These are phyloP conservation scores for Fopius arisanus DNA, from an alignment of 1,140 invertebrate genomes.

Conservation along the genomic window DNA sequence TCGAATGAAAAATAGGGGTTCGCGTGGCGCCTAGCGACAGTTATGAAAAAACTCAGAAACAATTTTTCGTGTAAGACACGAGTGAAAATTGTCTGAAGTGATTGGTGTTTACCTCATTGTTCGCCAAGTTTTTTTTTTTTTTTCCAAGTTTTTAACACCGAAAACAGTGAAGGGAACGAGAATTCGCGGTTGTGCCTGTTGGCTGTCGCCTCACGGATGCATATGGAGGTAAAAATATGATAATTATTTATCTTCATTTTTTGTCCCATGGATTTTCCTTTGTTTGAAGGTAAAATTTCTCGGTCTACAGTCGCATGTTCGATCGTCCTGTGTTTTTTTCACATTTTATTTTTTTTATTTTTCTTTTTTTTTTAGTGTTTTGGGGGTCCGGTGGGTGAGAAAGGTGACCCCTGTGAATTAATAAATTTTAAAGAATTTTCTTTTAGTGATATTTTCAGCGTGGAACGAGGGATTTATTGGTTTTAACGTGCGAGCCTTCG, in stretches of 20 bases:
- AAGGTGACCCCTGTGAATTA: neutral
- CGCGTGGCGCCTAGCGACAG: neutral
- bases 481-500: neutral
- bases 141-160: neutral
- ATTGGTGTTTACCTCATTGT: constrained; percentile 2
- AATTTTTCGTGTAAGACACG: neutral
- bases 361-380: neutral
- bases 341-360: neutral
- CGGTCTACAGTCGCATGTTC: neutral
- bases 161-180: neutral
- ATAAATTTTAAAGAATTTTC: neutral
- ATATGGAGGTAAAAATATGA: constrained; percentile 5
- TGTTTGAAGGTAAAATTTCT: neutral
- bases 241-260: neutral
- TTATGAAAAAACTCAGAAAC: neutral
- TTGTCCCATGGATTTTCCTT: neutral
- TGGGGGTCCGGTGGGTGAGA: neutral
- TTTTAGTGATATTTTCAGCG: neutral
- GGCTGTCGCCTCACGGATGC: constrained; percentile 1
- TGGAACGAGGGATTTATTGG: neutral
- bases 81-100: neutral
- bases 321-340: neutral
- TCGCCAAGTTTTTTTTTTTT: neutral
- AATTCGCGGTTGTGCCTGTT: neutral
- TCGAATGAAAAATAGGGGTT: neutral